Base-by-base conservation (phyloP, 1,140 invertebrate genomes). In the Drosophila pandora region DNA sequence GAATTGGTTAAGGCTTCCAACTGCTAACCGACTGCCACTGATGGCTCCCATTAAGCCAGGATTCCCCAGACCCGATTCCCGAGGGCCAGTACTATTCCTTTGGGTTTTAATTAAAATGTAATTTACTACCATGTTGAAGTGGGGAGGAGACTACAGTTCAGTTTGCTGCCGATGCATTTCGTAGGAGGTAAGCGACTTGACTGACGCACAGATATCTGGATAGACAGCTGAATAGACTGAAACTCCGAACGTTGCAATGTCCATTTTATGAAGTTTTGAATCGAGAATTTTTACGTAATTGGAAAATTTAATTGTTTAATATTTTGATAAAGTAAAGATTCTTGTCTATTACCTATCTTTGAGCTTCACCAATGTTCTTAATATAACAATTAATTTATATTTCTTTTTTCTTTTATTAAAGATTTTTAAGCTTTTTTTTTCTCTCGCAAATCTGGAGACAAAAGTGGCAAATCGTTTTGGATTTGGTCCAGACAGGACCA, bases 41-140 rank as follows among this genome's bases (percentile, higher is more conserved):
- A 87, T 79, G 58, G 67, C 53, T 82, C 58, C 71, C 76, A 79
- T 88, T 87, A 82, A 45, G 74, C 41, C 25, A 5, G 25, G 6
- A 28, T 53, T 41, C 37, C 49, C 50, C 37, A 34, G 49, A 67
- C 69, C 55, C 75, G 58, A 77, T 25, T 63, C 63, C 63, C 63
- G 25, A 45, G 10, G 63, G 63, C 34, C 63, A 34, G 10, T 23
- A 2, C 28, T 37, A 12, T 13, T 67, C 63, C 60, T 45, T 50
- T 64, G 63, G 63, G 79, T 60, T 83, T 88, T 88, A 88, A 88
- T 88, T 83, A 83, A 88, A 88, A 83, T 83, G 84, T 88, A 88
- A 88, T 88, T 88, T 79, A 76, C 75, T 61, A 73, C 53, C 82
- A 67, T 57, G 60, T 68, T 61, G 59, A 65, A 68, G 34, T 53